Conservation (phyloP, 1,140 invertebrate genomes). For the Anoplolepis gracilipes region DNA sequence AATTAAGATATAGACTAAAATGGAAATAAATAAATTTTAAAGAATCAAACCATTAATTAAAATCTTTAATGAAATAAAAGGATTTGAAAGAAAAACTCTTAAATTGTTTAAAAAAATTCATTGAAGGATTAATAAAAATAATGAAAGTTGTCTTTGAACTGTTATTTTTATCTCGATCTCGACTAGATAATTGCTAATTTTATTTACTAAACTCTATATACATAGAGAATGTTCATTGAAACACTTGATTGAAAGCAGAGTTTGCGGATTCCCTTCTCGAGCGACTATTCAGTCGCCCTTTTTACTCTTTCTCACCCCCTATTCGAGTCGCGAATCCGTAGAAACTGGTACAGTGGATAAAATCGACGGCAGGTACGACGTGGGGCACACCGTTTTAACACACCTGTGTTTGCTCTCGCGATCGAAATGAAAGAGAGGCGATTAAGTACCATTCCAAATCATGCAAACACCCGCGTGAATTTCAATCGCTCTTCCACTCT, state of each 20-base stretch:
- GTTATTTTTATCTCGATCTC: neutral
- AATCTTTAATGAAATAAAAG: neutral
- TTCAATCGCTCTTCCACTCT: slow-evolving; percentile 23
- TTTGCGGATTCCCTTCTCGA: slow-evolving; percentile 2
- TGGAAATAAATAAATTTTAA: neutral
- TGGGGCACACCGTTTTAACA: slow-evolving; percentile 16
- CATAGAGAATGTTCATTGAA: neutral
- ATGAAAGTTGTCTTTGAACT: neutral
- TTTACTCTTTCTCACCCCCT: slow-evolving; percentile 24
- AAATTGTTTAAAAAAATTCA: neutral
- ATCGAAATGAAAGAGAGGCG: slow-evolving; percentile 80
- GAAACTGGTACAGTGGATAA: slow-evolving; percentile 17
- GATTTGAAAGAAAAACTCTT: neutral
- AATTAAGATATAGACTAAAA: neutral
- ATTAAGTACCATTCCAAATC: slow-evolving; percentile 54
- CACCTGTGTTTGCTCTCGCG: slow-evolving; percentile 85
- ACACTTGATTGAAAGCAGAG: neutral
- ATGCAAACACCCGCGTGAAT: slow-evolving; percentile 58
- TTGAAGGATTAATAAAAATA: neutral
- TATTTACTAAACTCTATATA: neutral
- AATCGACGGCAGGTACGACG: slow-evolving; percentile 29
- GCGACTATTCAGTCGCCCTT: slow-evolving; percentile 12
- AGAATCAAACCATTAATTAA: neutral
- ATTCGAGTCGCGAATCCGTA: slow-evolving; percentile 43
- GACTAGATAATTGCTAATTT: neutral